Evolutionary conservation across 2,888 invertebrate species (phyloP).

Genomic region (Cybosia mesomella): DNA sequence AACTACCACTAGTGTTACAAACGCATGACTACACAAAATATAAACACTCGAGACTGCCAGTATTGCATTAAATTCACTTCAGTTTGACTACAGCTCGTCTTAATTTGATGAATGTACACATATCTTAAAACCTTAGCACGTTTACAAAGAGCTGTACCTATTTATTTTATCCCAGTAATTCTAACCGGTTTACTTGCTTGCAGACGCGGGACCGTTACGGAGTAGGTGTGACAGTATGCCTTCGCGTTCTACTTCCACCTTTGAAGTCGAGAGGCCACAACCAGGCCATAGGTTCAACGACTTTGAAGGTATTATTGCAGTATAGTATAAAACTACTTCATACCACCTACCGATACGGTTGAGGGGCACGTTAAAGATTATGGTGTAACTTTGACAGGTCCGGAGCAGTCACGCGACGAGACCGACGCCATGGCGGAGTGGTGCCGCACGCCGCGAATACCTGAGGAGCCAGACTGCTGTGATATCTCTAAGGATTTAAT

Average conservation of each 20-base stretch:
- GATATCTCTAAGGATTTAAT: conserved; percentile 73
- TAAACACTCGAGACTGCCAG: neutral
- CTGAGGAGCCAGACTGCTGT: conserved; percentile 80
- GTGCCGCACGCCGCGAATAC: conserved; percentile 80
- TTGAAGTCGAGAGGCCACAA: conserved; percentile 87
- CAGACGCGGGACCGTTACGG: conserved; percentile 82
- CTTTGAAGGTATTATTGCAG: conserved; percentile 54
- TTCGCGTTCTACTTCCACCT: conserved; percentile 89
- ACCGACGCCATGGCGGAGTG: conserved; percentile 73
- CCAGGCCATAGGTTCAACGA: conserved; percentile 69
- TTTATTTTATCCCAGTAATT: conserved; percentile 15
- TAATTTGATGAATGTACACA: neutral
- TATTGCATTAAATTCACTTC: neutral
- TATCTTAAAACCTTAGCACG: conserved; percentile 22
- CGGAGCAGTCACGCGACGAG: conserved; percentile 74
- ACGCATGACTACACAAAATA: conserved; percentile 8
- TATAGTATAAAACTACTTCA: neutral
- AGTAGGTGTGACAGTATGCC: conserved; percentile 95
- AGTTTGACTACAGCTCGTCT: neutral
- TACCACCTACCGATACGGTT: neutral
- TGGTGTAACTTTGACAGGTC: conserved; percentile 49
- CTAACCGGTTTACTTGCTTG: conserved; percentile 50
- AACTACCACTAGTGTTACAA: neutral
- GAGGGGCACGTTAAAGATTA: neutral
- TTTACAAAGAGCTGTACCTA: conserved; percentile 15